Evolutionary conservation across 2,888 invertebrate species (phyloP), one percentile per base, ranked within the genome.

Genomic region (Stictocephala bisonia): DNA sequence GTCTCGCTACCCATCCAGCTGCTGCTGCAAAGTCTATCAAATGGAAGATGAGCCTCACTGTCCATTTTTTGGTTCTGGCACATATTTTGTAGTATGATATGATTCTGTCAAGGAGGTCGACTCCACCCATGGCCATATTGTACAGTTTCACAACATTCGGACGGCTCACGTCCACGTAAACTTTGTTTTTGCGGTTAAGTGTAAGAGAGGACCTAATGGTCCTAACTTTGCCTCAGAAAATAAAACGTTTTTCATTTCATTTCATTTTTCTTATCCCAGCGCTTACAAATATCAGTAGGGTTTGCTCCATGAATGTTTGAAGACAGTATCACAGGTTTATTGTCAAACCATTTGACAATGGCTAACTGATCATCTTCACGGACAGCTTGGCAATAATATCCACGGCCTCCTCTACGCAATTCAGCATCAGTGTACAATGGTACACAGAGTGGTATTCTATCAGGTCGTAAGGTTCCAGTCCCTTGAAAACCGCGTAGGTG

Each of bases 381-480:
- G 18, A 71, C 41, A 41, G 29, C 15, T 24, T 66, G 60, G 20
- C 50, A 48, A 29, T 7, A 9, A 1, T 56, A 53, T 35, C 40
- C 71, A 6, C 71, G 15, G 24, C 40, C 40, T 1, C 3, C 35
- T 26, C 31, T 72, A 51, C 31, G 29, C 72, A 67, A 26, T 6
- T 11, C 24, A 13, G 15, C n/a, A 20, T 68, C 72, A 44, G 3
- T 22, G 26, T 72, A 51, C 9, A 72, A 56, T 51, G 67, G 50
- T 6, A n/a, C 15, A 11, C 29, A 35, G 7, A 66, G 40, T 29
- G 77, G 78, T 66, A 80, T 71, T 56, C 79, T 74, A 70, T 79
- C 78, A 44, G 73, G 67, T 76, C 35, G 53, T 24, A 72, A 1
- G 11, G 72, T 51, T 15, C 72, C 72, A 13, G 53, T 71, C 3